Evolutionary conservation across 2,113 vertebrate genomes (phyloP).

Genomic region (Proteles cristata): DNA sequence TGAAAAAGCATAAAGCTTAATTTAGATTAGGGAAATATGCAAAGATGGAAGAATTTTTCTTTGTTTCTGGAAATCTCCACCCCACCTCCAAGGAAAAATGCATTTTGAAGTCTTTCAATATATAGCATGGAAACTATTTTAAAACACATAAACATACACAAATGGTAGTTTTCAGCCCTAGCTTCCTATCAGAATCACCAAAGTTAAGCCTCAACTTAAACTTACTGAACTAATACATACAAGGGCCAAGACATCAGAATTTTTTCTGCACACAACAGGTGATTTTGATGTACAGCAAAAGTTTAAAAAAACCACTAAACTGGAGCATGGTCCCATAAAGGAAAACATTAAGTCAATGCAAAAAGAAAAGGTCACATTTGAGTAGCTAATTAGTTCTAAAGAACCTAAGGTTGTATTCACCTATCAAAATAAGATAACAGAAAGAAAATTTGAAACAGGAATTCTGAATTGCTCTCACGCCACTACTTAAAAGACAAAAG

Average conservation of each 20-base stretch:
- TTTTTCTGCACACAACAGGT: slow-evolving; percentile 4
- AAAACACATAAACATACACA: background rate
- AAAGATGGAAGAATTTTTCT: slow-evolving; percentile 32
- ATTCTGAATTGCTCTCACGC: slow-evolving; percentile 12
- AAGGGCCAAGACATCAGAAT: background rate
- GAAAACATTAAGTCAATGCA: slow-evolving; percentile 31
- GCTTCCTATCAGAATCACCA: slow-evolving; percentile 6
- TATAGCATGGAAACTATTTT: slow-evolving; percentile 5
- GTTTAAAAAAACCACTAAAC: slow-evolving; percentile 32
- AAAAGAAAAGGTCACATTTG: slow-evolving; percentile 22
- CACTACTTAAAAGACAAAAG: slow-evolving; percentile 22
- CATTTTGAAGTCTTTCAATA: slow-evolving; percentile 41
- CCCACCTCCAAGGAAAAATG: background rate
- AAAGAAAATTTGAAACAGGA: background rate
- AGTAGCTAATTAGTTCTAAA: slow-evolving; percentile 47
- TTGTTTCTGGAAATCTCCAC: slow-evolving; percentile 42
- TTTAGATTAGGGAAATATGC: slow-evolving; percentile 53
- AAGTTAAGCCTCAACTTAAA: slow-evolving; percentile 15
- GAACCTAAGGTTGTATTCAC: slow-evolving; percentile 2
- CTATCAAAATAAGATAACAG: slow-evolving; percentile 6
- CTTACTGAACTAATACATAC: background rate
- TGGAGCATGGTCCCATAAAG: background rate
- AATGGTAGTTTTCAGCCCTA: background rate
- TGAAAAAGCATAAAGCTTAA: slow-evolving; percentile 50
- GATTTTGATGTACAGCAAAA: background rate